Conservation (phyloP, 2,113 vertebrate species). For the Tupaia tana region DNA sequence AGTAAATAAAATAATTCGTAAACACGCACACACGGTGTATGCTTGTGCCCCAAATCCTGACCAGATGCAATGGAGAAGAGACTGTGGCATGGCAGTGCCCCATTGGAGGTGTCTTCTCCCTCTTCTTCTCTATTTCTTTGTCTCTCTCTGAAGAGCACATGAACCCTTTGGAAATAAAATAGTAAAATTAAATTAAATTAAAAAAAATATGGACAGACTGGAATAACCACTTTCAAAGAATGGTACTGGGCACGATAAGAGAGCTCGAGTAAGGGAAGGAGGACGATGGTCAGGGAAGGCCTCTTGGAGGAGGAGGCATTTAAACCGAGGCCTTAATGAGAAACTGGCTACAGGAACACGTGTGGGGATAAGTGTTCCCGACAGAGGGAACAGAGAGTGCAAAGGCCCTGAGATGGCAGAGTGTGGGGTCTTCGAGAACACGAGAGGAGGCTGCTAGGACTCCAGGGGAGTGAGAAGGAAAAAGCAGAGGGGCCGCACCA, state of each 20-base stretch:
- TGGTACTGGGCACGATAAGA: neutral
- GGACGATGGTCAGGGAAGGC: neutral
- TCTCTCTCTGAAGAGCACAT: too few relatives aligned
- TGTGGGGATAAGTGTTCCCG: neutral
- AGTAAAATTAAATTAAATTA: too few relatives aligned
- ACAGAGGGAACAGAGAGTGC: neutral
- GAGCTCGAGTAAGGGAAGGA: neutral
- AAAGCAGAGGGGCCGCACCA: accelerated
- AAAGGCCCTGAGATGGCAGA: neutral
- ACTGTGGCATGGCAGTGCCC: too few relatives aligned
- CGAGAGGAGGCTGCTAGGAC: neutral
- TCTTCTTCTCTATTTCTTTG: too few relatives aligned
- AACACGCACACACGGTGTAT: too few relatives aligned
- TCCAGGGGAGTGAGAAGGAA: neutral
- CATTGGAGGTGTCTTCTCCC: too few relatives aligned
- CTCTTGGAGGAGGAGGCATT: neutral
- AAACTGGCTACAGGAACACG: neutral
- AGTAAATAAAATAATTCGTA: too few relatives aligned
- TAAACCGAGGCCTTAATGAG: neutral
- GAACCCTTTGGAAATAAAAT: too few relatives aligned
- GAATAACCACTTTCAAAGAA: neutral
- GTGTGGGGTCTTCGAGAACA: neutral
- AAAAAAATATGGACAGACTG: accelerated
- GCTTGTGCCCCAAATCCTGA: too few relatives aligned
- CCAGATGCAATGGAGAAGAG: too few relatives aligned